Base-by-base conservation (phyloP, 2,888 invertebrate species). In the Sesia apiformis region DNA sequence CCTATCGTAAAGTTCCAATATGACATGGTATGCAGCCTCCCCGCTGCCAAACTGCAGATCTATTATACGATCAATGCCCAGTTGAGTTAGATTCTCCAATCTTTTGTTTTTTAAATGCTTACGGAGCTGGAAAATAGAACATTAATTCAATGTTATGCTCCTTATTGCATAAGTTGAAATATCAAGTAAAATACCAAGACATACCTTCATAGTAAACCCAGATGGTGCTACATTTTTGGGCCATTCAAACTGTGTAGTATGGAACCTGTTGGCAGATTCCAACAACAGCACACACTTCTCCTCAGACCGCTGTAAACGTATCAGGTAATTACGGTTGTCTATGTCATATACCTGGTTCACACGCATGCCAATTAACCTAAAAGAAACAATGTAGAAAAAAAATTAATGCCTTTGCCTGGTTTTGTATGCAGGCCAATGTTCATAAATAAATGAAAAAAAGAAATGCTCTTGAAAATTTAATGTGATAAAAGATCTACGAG, bases 321-420 rank as follows among this genome's bases (percentile, higher is more conserved):
- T 95, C 50, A 99, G 91, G 81, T 99, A 99, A 0, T 98, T 98
- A 77, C 96, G 97, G 80, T 94, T 95, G 84, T 99, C 98, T 64
- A 99, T 94, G 78, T 99, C 99, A 81, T 99, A 99, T 43, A 99
- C 94, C 89, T 99, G 98, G 78, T 96, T 95, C 4, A 99, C 97
- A 69, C 99, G 91, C 93, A 97, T 94, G 46, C 98, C 98, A 69
- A 97, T 87, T 56, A 96, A 89, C 66, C 97, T 96, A 72, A 51
- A 78, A 75, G 58, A 42, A 66, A 49, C n/a, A 49, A 66, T 56
- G 49, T 5, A 55, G 6, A 54, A 51, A 39, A 41, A 6, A 53
- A 23, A 38, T 46, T 46, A 8, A 46, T 46, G n/a, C 23, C 46
- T 46, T 8, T n/a, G 8, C n/a, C 23, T 23, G 23, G 2, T 23